These are phyloP conservation scores for Spinibarbus caldwelli DNA, from an alignment of 2,797 vertebrate species.

Conservation along the genomic window DNA sequence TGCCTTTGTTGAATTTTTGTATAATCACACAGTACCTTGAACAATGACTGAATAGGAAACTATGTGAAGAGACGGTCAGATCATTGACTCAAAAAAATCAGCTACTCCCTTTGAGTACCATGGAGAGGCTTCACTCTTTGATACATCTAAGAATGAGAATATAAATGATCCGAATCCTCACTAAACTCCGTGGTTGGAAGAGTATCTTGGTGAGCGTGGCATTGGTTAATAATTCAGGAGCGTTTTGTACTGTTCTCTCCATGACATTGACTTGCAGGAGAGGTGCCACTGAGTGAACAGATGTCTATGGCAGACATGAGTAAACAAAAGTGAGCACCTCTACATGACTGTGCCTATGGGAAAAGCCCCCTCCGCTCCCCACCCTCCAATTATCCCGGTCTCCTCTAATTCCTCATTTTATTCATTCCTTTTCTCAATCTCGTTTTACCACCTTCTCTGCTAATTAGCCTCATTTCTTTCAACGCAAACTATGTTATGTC, in stretches of 20 bases:
- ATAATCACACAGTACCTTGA: too few relatives aligned
- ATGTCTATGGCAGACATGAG: constrained; percentile 72
- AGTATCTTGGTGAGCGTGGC: constrained; percentile 16
- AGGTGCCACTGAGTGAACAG: constrained; percentile 73
- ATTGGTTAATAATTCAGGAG: constrained; percentile 69
- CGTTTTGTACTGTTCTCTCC: constrained; percentile 65
- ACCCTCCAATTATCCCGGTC: not conserved
- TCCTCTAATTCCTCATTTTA: not conserved
- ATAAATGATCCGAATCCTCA: not conserved
- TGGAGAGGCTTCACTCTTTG: not conserved
- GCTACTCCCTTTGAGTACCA: not conserved
- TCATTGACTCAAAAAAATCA: not conserved
- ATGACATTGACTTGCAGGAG: constrained; percentile 69
- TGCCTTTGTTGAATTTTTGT: not conserved
- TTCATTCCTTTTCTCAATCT: constrained; percentile 14
- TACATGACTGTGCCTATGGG: constrained; percentile 64
- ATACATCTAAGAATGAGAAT: not conserved
- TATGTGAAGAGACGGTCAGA: not conserved
- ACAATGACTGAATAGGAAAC: not conserved
- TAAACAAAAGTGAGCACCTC: constrained; percentile 70
- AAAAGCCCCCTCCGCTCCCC: constrained; percentile 37
- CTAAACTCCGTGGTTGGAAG: constrained; percentile 4
- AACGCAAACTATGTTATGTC: not conserved
- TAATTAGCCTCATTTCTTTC: constrained; percentile 17
- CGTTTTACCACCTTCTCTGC: constrained; percentile 28